These are phyloP conservation scores for Sycophaga agraensis DNA, from an alignment of 1,140 invertebrate genomes.

Conservation along the genomic window DNA sequence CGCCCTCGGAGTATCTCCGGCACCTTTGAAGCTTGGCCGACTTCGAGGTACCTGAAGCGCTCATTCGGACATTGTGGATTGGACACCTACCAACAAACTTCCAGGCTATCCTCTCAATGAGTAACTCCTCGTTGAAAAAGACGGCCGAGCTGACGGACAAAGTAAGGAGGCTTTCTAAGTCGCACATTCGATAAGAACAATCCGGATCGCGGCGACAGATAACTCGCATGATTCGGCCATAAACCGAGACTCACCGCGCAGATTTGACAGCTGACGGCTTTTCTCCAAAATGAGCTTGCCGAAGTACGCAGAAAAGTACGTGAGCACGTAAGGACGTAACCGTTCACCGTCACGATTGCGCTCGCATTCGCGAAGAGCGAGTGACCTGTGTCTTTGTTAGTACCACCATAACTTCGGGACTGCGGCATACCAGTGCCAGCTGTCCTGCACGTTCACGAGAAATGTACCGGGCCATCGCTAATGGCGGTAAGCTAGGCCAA, in stretches of 20 bases:
- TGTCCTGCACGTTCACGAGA: conserved; percentile 13
- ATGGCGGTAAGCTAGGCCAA: conserved; percentile 29
- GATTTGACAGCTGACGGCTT: too few relatives aligned
- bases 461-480: conserved; percentile 29
- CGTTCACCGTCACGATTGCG: background rate
- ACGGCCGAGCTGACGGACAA: background rate
- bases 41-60: background rate
- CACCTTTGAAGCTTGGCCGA: conserved; percentile 30
- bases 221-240: too few relatives aligned
- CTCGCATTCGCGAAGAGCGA: background rate
- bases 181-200: too few relatives aligned
- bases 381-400: too few relatives aligned
- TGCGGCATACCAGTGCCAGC: conserved; percentile 23
- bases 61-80: conserved; percentile 32
- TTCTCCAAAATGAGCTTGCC: too few relatives aligned
- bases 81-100: conserved; percentile 25
- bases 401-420: conserved; percentile 20
- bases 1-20: conserved; percentile 38
- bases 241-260: too few relatives aligned
- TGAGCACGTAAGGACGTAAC: too few relatives aligned
- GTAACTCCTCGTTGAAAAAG: background rate
- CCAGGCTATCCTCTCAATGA: background rate
- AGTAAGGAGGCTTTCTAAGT: too few relatives aligned
- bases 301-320: too few relatives aligned
- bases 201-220: too few relatives aligned